These are phyloP conservation scores for Ecdyonurus torrentis DNA, from an alignment of 2,888 invertebrate species.

Conservation along the genomic window DNA sequence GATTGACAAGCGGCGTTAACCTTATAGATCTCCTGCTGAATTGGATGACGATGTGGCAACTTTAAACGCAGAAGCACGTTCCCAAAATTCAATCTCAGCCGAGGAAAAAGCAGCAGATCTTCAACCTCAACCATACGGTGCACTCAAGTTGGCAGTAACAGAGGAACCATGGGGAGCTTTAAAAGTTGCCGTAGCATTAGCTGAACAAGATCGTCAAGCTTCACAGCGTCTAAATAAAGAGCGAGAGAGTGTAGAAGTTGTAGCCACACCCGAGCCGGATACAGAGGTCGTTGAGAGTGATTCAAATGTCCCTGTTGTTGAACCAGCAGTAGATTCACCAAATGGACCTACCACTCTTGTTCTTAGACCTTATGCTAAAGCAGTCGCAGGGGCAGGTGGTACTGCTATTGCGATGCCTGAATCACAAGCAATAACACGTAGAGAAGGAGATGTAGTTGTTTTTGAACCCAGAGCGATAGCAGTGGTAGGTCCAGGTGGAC, in stretches of 20 bases:
- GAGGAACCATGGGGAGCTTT: conserved; percentile 2
- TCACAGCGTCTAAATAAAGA: neutral
- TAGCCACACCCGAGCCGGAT: neutral
- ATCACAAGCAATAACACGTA: conserved; percentile 43
- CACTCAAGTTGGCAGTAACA: neutral
- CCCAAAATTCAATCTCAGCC: neutral
- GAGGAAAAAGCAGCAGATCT: neutral
- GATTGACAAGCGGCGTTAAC: neutral
- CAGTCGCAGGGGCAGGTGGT: conserved; percentile 45
- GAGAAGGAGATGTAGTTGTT: conserved; percentile 41
- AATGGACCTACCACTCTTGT: conserved; percentile 22
- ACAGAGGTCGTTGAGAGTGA: neutral
- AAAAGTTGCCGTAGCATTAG: neutral
- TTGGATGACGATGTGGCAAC: neutral
- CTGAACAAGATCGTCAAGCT: neutral
- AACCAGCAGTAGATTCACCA: conserved; percentile 10
- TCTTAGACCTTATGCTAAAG: conserved; percentile 46
- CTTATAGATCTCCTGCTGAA: neutral
- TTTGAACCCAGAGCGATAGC: conserved; percentile 53
- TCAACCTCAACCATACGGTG: conserved; percentile 1
- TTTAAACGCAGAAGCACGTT: neutral
- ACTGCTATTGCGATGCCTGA: conserved; percentile 52
- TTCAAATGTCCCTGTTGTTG: neutral
- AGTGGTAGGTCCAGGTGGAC: conserved; percentile 55
- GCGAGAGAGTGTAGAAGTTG: neutral